These are phyloP conservation scores for Typhlomys cinereus DNA, from an alignment of 2,113 vertebrate species.

Conservation along the genomic window DNA sequence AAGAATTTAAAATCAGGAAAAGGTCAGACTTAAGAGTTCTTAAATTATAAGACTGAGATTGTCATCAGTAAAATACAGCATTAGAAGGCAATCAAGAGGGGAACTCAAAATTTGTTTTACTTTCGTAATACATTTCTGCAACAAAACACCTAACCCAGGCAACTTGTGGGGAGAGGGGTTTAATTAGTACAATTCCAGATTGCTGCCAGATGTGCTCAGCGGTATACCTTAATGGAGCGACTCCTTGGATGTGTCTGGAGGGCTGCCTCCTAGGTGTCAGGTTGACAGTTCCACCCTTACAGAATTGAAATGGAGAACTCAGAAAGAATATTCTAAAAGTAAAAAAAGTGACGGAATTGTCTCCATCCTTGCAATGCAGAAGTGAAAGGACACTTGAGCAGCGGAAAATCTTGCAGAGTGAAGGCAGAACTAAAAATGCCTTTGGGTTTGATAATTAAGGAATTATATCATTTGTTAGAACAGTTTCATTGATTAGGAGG, in stretches of 20 bases:
- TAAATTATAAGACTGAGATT: conserved; percentile 17
- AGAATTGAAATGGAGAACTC: too few relatives aligned
- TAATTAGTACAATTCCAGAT: too few relatives aligned
- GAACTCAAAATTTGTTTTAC: neutral
- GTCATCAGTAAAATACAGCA: neutral
- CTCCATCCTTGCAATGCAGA: neutral
- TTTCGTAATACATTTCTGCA: too few relatives aligned
- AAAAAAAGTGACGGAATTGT: conserved; percentile 9
- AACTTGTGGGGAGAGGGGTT: too few relatives aligned
- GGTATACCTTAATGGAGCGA: too few relatives aligned
- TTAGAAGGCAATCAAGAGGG: conserved; percentile 22
- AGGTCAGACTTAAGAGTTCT: conserved; percentile 24
- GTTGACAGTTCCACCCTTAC: too few relatives aligned
- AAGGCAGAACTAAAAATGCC: neutral
- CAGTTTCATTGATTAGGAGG: neutral
- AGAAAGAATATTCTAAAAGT: conserved; percentile 2
- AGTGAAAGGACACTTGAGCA: neutral
- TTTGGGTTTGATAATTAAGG: conserved; percentile 9
- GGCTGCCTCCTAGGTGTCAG: too few relatives aligned
- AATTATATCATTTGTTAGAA: neutral
- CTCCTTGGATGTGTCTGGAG: too few relatives aligned
- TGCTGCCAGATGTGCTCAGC: too few relatives aligned
- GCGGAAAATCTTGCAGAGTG: neutral
- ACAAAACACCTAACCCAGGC: too few relatives aligned
- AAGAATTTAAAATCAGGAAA: conserved; percentile 39